Percentiles rank a stretch among this genome's conserved stretches.
phyloP scores from a whole-genome alignment of 1,140 invertebrate genomes.

The Tetragnatha versicolor region DNA sequence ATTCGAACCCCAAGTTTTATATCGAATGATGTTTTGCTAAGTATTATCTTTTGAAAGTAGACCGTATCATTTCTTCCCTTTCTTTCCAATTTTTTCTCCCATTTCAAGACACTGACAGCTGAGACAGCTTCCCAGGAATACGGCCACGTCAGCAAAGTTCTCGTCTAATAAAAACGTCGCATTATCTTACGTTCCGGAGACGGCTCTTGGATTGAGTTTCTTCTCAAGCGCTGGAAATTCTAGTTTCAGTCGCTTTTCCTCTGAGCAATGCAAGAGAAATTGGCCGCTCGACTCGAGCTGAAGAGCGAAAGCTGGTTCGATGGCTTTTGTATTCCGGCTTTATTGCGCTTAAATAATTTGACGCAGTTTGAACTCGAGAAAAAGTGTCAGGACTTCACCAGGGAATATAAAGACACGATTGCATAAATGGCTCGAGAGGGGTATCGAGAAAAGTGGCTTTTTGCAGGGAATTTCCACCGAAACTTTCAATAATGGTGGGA shows the following conservation, averaged over 20 bases:
- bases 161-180: constrained; percentile 52
- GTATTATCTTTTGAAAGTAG: constrained; percentile 15
- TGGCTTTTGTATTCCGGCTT: constrained; percentile 1
- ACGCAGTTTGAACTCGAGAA: background rate
- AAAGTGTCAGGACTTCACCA: background rate
- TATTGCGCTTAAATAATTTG: constrained; percentile 27
- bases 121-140: constrained; percentile 27
- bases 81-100: constrained; percentile 2
- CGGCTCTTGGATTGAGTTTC: constrained; percentile 15
- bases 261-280: constrained; percentile 26
- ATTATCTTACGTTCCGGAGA: constrained; percentile 34
- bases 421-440: too few relatives aligned
- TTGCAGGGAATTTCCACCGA: too few relatives aligned
- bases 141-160: constrained; percentile 44
- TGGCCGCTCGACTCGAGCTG: background rate
- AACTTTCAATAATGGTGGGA: too few relatives aligned
- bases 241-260: background rate
- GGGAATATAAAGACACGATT: too few relatives aligned
- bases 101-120: constrained; percentile 34
- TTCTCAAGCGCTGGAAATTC: constrained; percentile 6
- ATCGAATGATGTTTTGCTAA: constrained; percentile 21
- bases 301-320: constrained; percentile 12
- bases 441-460: too few relatives aligned
- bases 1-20: background rate
- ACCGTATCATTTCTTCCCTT: constrained; percentile 15